Conservation (phyloP, 2,888 invertebrate species). For the Fissipunctia ypsillon region DNA sequence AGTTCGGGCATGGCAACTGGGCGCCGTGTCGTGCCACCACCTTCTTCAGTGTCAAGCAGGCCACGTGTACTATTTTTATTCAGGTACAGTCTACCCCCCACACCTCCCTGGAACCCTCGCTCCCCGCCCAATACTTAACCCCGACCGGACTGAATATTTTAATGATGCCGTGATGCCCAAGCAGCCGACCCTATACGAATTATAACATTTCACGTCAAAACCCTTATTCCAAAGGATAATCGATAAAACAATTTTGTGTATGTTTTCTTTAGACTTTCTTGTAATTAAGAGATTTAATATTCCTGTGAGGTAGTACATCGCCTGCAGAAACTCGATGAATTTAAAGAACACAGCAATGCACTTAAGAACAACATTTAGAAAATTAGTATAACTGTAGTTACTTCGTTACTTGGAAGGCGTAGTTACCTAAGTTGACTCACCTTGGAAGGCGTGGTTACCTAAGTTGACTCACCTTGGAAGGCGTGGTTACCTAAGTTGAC, state of each 20-base stretch:
- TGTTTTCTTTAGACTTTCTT: background rate
- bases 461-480: background rate
- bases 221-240: slow-evolving; percentile 10
- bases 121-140: slow-evolving; percentile 35
- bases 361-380: slow-evolving; percentile 35
- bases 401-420: slow-evolving; percentile 25
- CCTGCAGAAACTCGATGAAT: slow-evolving; percentile 41
- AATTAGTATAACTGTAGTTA: slow-evolving; percentile 5
- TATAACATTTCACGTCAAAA: slow-evolving; percentile 43
- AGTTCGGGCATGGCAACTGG: background rate
- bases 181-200: slow-evolving; percentile 21
- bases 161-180: slow-evolving; percentile 42
- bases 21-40: background rate
- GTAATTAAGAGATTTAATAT: background rate
- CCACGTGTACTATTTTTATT: slow-evolving; percentile 53
- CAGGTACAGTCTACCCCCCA: slow-evolving; percentile 16
- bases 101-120: background rate
- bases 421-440: too few species aligned
- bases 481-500: too few species aligned
- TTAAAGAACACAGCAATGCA: slow-evolving; percentile 40
- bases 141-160: slow-evolving; percentile 55
- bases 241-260: slow-evolving; percentile 3
- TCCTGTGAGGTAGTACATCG: slow-evolving; percentile 1
- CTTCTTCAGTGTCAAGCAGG: slow-evolving; percentile 41
- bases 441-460: too few species aligned